Evolutionary conservation across 2,888 invertebrate genomes (phyloP).

Genomic region (Cacoxenus indagator): DNA sequence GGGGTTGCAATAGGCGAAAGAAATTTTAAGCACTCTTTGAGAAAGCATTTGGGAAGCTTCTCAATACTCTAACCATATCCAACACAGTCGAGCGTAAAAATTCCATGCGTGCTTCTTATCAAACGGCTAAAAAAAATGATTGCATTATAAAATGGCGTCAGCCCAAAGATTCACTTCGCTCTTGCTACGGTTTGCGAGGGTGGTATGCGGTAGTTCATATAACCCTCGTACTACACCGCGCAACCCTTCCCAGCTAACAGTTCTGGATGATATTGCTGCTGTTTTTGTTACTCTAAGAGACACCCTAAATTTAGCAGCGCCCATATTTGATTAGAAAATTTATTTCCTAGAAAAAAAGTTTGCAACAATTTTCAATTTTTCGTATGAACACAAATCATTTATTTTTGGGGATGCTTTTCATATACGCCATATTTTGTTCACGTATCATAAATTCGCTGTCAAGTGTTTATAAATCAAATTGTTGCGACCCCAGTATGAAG

Average conservation of each 20-base stretch:
- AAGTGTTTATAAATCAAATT: constrained; percentile 59
- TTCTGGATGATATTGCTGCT: constrained; percentile 15
- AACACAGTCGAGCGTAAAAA: not conserved
- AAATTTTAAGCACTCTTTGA: constrained; percentile 4
- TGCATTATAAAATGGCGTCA: constrained; percentile 1
- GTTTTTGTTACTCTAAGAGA: no score
- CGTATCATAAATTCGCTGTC: constrained; percentile 57
- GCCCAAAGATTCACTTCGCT: not conserved
- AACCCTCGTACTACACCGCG: not conserved
- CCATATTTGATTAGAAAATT: constrained; percentile 17
- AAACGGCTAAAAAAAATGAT: not conserved
- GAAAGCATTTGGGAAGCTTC: not conserved
- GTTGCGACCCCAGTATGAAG: constrained; percentile 14
- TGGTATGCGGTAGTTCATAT: not conserved
- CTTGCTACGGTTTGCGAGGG: not conserved
- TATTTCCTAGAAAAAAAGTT: constrained; percentile 19
- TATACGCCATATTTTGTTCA: constrained; percentile 49
- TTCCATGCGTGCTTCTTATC: not conserved
- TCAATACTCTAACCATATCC: not conserved
- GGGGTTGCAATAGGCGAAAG: constrained; percentile 38
- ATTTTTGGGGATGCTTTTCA: constrained; percentile 20
- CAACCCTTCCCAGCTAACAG: constrained; percentile 33
- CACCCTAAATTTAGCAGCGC: constrained; percentile 25
- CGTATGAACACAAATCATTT: not conserved
- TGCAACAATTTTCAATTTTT: constrained; percentile 23